Evolutionary conservation across 2,113 vertebrate species (phyloP).

Genomic region (Tenebrosternarchus preto): DNA sequence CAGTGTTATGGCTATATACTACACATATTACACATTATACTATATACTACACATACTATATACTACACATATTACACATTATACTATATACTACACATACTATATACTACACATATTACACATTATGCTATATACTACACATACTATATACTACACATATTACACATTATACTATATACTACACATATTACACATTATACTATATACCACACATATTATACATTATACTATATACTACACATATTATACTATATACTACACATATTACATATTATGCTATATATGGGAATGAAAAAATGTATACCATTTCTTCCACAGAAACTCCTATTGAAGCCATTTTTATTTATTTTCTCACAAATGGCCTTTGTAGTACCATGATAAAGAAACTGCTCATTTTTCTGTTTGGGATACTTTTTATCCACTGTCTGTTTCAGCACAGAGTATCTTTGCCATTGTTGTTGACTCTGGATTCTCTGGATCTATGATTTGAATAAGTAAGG

Average conservation of each 20-base stretch:
- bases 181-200: no score
- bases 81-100: no score
- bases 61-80: no score
- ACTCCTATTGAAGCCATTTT: conserved; percentile 64
- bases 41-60: no score
- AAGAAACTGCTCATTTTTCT: conserved; percentile 56
- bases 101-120: no score
- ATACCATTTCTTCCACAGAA: conserved; percentile 69
- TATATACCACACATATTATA: neutral
- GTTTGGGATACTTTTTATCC: conserved; percentile 61
- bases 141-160: neutral
- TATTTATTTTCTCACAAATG: conserved; percentile 61
- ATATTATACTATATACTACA: neutral
- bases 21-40: neutral
- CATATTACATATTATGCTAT: no score
- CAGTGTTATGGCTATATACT: neutral
- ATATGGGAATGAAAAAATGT: neutral
- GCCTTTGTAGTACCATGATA: conserved; percentile 65
- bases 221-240: neutral
- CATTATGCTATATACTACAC: no score
- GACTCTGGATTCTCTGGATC: conserved; percentile 64
- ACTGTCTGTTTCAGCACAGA: conserved; percentile 57
- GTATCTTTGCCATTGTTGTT: conserved; percentile 61
- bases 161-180: no score
- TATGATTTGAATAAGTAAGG: conserved; percentile 19